Base-by-base conservation (phyloP, 2,113 vertebrate species). In the Panthera tigris region DNA sequence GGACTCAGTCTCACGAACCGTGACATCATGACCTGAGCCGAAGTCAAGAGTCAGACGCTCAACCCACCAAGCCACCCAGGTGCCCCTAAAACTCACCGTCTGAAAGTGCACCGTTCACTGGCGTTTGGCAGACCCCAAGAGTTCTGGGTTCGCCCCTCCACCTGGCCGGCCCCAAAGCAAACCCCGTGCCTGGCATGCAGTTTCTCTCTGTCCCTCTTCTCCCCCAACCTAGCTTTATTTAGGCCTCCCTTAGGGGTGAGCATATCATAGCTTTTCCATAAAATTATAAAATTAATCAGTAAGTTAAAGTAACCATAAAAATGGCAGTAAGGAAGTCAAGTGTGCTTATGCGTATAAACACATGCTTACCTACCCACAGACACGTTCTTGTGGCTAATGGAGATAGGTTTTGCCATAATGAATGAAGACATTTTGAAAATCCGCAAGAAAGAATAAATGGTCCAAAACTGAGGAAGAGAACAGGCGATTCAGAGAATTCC, bases 301-400 rank as follows among this genome's bases (percentile, higher is more conserved):
- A 55, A 41, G 33, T 65, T 73, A 41, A 71, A 86, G 15, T 7
- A 31, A 10, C 12, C 36, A 50, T 84, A 71, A 91, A 36, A 61
- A 86, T 2, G 25, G 33, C 3, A 36, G 8, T 57, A 52, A 33
- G 9, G 15, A 69, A 79, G n/a, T 36, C 61, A 57, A 27, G 61
- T 12, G 10, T 18, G 21, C 7, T 1, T 45, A 29, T 8, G 41
- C 45, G 7, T 31, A 31, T 6, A 31, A 15, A 18, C 7, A 23
- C 1, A 1, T 21, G 5, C 0, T 8, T 25, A 12, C 1, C n/a
- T 7, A 19, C 3, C 57, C 0, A 31, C 7, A 12, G 1, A 19
- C 29, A 33, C 7, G 3, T 61, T 48, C 73, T 68, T 71, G 36
- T 39, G 11, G 21, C 33, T 48, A 61, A 48, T 48, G 31, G 73